Evolutionary conservation across 2,113 vertebrate species (phyloP).

Genomic region (Onychostruthus taczanowskii): DNA sequence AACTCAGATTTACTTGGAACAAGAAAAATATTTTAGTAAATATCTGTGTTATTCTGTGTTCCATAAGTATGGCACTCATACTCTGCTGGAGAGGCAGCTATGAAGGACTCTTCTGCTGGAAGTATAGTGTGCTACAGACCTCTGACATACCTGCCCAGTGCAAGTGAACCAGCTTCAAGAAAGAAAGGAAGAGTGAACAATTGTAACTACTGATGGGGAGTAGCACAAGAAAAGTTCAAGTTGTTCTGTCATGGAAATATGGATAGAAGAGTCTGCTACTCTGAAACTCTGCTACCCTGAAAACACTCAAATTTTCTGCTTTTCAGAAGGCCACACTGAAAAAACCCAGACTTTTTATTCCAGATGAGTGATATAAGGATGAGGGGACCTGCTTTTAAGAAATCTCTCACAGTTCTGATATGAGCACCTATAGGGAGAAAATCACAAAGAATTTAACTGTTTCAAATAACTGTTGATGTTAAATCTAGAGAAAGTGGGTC

Average conservation of each 20-base stretch:
- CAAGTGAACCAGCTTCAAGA: neutral
- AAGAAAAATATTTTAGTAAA: neutral
- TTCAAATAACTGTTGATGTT: neutral
- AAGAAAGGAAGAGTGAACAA: neutral
- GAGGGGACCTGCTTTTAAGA: neutral
- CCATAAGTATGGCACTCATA: neutral
- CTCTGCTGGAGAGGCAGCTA: neutral
- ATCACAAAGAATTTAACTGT: neutral
- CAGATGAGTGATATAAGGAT: neutral
- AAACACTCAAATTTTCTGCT: neutral
- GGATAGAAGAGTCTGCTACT: neutral
- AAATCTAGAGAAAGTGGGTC: neutral
- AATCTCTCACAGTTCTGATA: neutral
- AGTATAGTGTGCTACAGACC: neutral
- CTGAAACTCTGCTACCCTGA: neutral
- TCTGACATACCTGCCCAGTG: neutral
- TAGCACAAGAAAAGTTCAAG: neutral
- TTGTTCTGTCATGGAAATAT: neutral
- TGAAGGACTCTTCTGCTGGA: neutral
- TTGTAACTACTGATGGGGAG: neutral
- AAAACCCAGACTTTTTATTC: neutral
- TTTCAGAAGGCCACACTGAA: neutral
- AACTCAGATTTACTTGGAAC: neutral
- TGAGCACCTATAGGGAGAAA: neutral
- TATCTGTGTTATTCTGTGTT: rapidly evolving